Base-by-base conservation (phyloP, 2,797 vertebrate species). In the Sebastes hubbsi region DNA sequence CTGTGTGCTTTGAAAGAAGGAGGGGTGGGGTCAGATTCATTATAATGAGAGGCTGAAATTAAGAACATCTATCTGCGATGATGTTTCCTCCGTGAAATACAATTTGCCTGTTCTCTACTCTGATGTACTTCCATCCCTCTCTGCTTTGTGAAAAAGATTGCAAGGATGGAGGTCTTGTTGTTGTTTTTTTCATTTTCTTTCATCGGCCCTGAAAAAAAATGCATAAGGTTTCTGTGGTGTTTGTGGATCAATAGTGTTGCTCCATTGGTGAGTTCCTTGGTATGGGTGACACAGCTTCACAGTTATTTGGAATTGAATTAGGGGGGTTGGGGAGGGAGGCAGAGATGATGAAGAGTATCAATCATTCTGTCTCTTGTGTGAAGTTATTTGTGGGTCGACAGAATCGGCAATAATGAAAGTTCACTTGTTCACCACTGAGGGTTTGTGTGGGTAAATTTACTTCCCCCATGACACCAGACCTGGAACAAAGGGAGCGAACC, bases 301-400 rank as follows among this genome's bases (percentile, higher is more conserved):
- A 91, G 94, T 95, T 96, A 95, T 95, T 95, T 94, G 94, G 95
- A 96, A 96, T 96, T 95, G 95, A 95, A 96, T 96, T 96, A 95
- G 91, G 81, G 91, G 66, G 86, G 87, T 25, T 82, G 92, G 91
- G 91, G 91, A 93, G 92, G 90, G 93, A 94, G 92, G 93, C 89
- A 78, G 80, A 92, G 88, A 95, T 95, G 95, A 96, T 96, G 96
- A 96, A 95, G 93, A 96, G 95, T 96, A 96, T 96, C 96, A 96
- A 96, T 96, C 96, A 96, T 96, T 91, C 96, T 96, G 96, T 96
- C 96, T 95, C 93, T 92, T 56, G 91, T 85, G 92, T 94, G 94
- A 94, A 96, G 94, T 96, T 96, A 95, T 96, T 96, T 94, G 95
- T 89, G 92, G 94, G 94, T 95, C 88, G 90, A 95, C 93, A 92